Percentiles rank a stretch among this genome's conserved stretches.
phyloP scores from a whole-genome alignment of 2,113 vertebrate species.

The Romanogobio albipinnatus region DNA sequence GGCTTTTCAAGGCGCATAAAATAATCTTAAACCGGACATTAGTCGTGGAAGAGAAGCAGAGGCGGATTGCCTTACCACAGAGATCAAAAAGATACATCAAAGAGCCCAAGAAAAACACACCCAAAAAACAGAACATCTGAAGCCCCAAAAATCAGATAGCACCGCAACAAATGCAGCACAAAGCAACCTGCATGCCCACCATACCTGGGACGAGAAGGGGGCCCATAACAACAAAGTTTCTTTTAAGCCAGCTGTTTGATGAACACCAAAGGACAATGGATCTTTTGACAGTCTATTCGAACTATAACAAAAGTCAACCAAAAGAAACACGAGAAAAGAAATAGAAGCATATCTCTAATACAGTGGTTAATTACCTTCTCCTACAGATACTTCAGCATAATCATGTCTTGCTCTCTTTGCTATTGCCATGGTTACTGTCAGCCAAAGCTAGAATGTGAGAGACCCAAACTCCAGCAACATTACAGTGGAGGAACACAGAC shows the following conservation, averaged over 20 bases:
- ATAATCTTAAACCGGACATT: slow-evolving; percentile 15
- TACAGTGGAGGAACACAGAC: neutral
- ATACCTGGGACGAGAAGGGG: slow-evolving; percentile 14
- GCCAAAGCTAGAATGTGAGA: slow-evolving; percentile 4
- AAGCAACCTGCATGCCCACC: neutral
- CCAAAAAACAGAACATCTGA: slow-evolving; percentile 44
- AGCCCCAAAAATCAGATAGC: slow-evolving; percentile 26
- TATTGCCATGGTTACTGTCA: slow-evolving; percentile 44
- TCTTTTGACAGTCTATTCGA: slow-evolving; percentile 6
- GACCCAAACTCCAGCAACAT: slow-evolving; percentile 19
- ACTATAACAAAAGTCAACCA: neutral
- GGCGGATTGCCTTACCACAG: slow-evolving; percentile 10
- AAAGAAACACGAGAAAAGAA: neutral
- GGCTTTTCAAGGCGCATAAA: slow-evolving; percentile 5
- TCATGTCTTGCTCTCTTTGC: slow-evolving; percentile 30
- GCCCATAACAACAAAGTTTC: slow-evolving; percentile 7
- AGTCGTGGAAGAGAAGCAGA: slow-evolving; percentile 9
- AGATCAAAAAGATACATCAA: slow-evolving; percentile 53
- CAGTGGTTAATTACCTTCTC: slow-evolving; percentile 38
- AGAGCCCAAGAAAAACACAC: slow-evolving; percentile 21
- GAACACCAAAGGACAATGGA: slow-evolving; percentile 17
- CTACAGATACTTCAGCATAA: slow-evolving; percentile 7
- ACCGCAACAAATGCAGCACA: slow-evolving; percentile 8
- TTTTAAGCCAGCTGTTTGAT: slow-evolving; percentile 34
- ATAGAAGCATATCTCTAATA: neutral